Evolutionary conservation across 2,888 invertebrate genomes (phyloP), one percentile per base, ranked within the genome.

Genomic region (Parthenolecanium corni): DNA sequence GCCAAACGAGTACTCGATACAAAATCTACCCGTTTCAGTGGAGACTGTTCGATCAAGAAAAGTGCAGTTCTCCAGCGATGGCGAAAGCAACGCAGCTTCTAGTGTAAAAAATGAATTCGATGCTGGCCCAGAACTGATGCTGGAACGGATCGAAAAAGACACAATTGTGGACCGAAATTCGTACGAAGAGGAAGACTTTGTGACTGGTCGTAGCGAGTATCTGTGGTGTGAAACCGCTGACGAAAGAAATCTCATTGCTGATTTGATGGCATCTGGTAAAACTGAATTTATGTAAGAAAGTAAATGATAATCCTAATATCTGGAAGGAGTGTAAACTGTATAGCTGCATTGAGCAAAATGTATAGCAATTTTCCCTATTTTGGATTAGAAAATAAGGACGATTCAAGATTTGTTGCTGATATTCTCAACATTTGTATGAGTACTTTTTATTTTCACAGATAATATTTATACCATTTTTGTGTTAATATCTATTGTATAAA

Each of bases 31-130:
- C 14, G 16, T 47, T 14, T 31, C 36, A 1, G 31, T 47, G 36
- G 58, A 58, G 4, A 58, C 31, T 16, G 36, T 58, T 1, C 47
- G 47, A 51, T 36, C 49, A 1, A 47, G 58, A 20, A 31, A 36
- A 36, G 49, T 58, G 5, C 58, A 58, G 38, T 49, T 58, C 31
- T 36, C 47, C 14, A 46, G 49, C 49, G 58, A 58, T n/a, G 58
- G 47, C n/a, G 49, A 58, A 36, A 47, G 58, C n/a, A 18, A 6
- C 36, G 47, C 21, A 16, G 25, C 36, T 16, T 57, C 49, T 12
- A 18, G 46, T 23, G 18, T 18, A 18, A 58, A 49, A 49, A 3
- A 3, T 21, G 14, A 38, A 20, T 36, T 49, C 21, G 58, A 49
- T 14, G 36, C 12, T 21, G 21, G 16, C 2, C 46, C 49, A 14